A percentile compares a stretch with the other conserved stretches of the same genome.
These are phyloP conservation scores for Lasaia peninsularis DNA, from an alignment of 1,140 invertebrate genomes.

Conservation along the genomic window DNA sequence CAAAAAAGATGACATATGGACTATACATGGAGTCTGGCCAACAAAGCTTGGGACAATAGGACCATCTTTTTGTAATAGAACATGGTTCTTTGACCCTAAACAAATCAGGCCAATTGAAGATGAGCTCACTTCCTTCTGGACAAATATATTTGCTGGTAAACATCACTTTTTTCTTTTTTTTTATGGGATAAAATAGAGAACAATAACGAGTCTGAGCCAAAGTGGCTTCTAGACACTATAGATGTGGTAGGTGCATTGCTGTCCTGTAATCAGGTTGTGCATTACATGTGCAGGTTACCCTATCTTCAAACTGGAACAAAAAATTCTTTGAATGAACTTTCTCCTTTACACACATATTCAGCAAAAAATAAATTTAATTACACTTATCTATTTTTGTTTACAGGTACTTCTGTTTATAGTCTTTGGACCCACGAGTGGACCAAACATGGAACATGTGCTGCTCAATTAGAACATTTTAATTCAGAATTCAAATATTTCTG, in stretches of 20 bases:
- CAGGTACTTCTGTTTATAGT: conserved; percentile 74
- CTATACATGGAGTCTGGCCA: conserved; percentile 91
- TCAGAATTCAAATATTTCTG: conserved; percentile 86
- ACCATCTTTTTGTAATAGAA: conserved; percentile 83
- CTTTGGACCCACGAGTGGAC: conserved; percentile 92
- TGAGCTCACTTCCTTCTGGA: conserved; percentile 83
- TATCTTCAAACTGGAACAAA: too few relatives aligned
- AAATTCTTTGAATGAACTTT: too few relatives aligned
- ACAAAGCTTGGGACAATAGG: conserved; percentile 82
- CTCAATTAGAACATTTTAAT: conserved; percentile 78
- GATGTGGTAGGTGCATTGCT: too few relatives aligned
- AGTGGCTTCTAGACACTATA: too few relatives aligned
- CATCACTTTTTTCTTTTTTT: neutral
- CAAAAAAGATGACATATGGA: conserved; percentile 81
- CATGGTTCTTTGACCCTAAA: conserved; percentile 81
- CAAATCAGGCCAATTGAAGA: conserved; percentile 79
- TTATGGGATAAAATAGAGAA: too few relatives aligned
- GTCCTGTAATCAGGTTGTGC: too few relatives aligned
- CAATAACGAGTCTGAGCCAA: too few relatives aligned
- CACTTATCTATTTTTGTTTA: conserved; percentile 18
- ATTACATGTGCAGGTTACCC: too few relatives aligned
- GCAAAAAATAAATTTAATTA: too few relatives aligned
- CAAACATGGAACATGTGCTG: conserved; percentile 91
- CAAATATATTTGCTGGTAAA: conserved; percentile 82
- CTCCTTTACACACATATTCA: too few relatives aligned